phyloP scores from a whole-genome alignment of 2,888 invertebrate species.

The Dusona sp. region DNA sequence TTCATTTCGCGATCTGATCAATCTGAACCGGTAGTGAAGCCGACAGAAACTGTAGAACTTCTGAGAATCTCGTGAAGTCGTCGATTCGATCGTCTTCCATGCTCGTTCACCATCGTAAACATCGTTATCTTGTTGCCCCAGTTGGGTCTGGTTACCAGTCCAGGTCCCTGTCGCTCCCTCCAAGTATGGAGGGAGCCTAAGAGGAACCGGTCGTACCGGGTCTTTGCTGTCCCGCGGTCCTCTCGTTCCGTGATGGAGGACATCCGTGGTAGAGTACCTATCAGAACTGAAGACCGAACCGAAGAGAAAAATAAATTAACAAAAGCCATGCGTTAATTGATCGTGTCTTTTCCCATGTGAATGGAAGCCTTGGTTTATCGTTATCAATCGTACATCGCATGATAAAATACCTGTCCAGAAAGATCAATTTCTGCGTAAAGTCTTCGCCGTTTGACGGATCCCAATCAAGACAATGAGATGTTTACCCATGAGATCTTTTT shows the following conservation, averaged over 20 bases:
- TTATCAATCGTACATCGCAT: background rate
- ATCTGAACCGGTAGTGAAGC: constrained; percentile 41
- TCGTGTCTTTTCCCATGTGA: constrained; percentile 2
- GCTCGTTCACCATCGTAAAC: constrained; percentile 38
- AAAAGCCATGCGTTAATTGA: constrained; percentile 43
- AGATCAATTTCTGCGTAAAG: background rate
- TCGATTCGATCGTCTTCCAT: constrained; percentile 29
- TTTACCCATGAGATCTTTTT: background rate
- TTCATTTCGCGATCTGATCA: constrained; percentile 45
- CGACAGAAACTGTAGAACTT: constrained; percentile 17
- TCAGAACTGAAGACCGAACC: constrained; percentile 16
- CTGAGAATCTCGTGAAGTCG: constrained; percentile 53
- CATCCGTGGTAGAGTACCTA: constrained; percentile 35
- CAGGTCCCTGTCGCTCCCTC: constrained; percentile 6
- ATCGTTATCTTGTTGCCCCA: constrained; percentile 64
- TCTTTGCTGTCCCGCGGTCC: constrained; percentile 53
- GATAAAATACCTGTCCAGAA: no score
- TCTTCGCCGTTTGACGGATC: background rate
- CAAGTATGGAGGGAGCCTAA: constrained; percentile 26
- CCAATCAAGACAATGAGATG: background rate
- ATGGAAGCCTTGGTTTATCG: background rate
- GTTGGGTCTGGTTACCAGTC: constrained; percentile 53
- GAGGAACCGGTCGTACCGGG: constrained; percentile 60
- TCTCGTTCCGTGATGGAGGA: constrained; percentile 37
- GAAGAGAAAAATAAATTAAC: constrained; percentile 55